Evolutionary conservation across 1,140 invertebrate genomes (phyloP), one percentile per base, ranked within the genome.

Genomic region (Calephelis virginiensis): DNA sequence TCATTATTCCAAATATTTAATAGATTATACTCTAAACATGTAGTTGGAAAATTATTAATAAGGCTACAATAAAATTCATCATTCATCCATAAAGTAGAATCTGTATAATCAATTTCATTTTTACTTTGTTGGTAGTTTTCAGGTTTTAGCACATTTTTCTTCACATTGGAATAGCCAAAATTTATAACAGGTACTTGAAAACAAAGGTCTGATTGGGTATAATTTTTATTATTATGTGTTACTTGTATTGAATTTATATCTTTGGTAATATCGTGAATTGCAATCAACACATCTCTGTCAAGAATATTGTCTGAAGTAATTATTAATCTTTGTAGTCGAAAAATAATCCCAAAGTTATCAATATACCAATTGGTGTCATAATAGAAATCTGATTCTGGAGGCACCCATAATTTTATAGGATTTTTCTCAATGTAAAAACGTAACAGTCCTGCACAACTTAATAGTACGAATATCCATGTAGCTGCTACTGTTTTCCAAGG

Each of bases 391-490:
- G 95, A 95, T 66, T 95, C 87, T 61, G 89, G 86, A 13, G 93
- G 93, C 8, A 96, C 94, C 95, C 95, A 96, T 65, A 96, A 82
- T 80, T 94, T 95, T 67, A 96, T 85, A 1, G 95, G 95, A 83
- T 95, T 94, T 74, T 92, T 93, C 85, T 94, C 93, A 76, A 93
- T 91, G 68, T 92, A 90, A 85, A 95, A 95, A 68, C 83, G 86
- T 10, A 94, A 75, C 28, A 94, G 82, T 46, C 94, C 94, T 66
- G 93, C 75, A 66, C 86, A 83, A 73, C 92, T 92, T 6, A 93
- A 14, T 0, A 89, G 66, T 6, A 94, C 91, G 64, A 94, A 80
- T 4, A 82, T 65, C 76, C 93, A 89, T 77, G 93, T 92, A 68
- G 92, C 45, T 53, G 80, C 14, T 9, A 94, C 93, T 64, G 92